These are phyloP conservation scores for Athripsodes cinereus DNA, from an alignment of 2,888 invertebrate species.

Conservation along the genomic window DNA sequence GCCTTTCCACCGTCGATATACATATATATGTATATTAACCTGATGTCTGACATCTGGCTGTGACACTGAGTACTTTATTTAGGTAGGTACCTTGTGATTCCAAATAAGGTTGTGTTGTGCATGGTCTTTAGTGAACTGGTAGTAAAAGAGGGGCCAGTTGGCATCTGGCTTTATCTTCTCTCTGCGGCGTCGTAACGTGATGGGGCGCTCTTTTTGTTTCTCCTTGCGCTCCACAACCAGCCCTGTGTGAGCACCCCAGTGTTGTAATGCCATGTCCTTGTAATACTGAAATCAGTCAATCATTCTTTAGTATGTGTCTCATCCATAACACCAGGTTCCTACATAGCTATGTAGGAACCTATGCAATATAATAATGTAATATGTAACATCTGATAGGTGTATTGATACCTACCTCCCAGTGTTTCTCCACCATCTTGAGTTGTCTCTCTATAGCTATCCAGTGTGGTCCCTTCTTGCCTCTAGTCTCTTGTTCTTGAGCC, in stretches of 20 bases:
- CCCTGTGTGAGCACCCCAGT: conserved; percentile 63
- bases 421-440: conserved; percentile 74
- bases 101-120: conserved; percentile 95
- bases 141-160: conserved; percentile 93
- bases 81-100: conserved; percentile 81
- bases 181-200: conserved; percentile 83
- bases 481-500: conserved; percentile 70
- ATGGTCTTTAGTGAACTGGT: conserved; percentile 91
- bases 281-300: conserved; percentile 52
- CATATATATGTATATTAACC: too few species aligned
- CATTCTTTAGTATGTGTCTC: background rate
- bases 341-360: too few species aligned
- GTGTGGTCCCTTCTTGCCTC: conserved; percentile 61
- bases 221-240: conserved; percentile 51
- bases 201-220: conserved; percentile 70
- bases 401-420: conserved; percentile 57
- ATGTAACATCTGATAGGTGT: background rate
- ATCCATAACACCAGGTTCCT: background rate
- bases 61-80: background rate
- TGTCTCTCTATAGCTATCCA: conserved; percentile 67
- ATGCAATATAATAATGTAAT: background rate
- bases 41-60: too few species aligned
- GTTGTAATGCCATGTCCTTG: conserved; percentile 59
- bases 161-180: conserved; percentile 81
- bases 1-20: too few species aligned